phyloP scores from a whole-genome alignment of 2,797 vertebrate species.

The Lagorchestes hirsutus region DNA sequence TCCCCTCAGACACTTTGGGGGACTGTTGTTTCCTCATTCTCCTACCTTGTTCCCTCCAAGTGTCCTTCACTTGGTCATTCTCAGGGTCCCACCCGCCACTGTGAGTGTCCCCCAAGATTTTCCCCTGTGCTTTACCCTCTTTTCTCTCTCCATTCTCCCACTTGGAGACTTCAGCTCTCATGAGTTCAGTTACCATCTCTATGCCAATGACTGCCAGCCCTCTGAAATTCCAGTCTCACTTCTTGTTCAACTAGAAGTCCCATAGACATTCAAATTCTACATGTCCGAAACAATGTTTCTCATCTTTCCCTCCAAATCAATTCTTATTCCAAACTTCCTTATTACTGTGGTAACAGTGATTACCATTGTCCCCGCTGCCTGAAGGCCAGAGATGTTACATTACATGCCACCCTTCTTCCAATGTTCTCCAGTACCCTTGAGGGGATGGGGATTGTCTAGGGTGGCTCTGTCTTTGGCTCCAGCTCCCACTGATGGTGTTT shows the following conservation, averaged over 20 bases:
- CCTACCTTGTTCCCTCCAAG: background rate
- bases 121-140: background rate
- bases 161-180: background rate
- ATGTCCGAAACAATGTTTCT: background rate
- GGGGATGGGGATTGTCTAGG: background rate
- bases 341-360: background rate
- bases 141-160: no score
- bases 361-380: background rate
- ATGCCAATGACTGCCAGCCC: background rate
- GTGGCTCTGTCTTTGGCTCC: background rate
- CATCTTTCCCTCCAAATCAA: background rate
- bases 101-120: background rate
- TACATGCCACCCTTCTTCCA: background rate
- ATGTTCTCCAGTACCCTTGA: background rate
- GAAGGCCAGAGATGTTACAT: background rate
- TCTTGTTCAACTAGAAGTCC: background rate
- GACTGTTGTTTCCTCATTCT: background rate
- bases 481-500: background rate
- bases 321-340: background rate
- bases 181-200: background rate
- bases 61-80: background rate
- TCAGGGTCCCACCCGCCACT: background rate
- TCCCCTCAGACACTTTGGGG: background rate
- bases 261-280: background rate
- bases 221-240: background rate